Percentiles rank a stretch among this genome's conserved stretches.
These are phyloP conservation scores for Ploceus nigricollis DNA, from an alignment of 2,113 vertebrate species.

Conservation along the genomic window DNA sequence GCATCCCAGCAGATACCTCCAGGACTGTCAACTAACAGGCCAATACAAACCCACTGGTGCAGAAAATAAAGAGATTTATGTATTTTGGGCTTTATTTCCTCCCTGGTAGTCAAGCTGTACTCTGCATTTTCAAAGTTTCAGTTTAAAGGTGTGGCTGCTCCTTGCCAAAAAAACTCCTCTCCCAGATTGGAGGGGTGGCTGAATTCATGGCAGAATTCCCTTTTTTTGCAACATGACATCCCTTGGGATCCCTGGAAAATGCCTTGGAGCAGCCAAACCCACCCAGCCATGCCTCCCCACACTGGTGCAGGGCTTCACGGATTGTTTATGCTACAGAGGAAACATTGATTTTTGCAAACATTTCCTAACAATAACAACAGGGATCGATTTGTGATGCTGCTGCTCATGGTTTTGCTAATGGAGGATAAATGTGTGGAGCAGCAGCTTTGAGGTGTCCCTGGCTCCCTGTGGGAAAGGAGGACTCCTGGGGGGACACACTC, in stretches of 20 bases:
- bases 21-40: neutral
- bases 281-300: neutral
- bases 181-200: neutral
- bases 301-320: rapidly evolving
- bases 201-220: neutral
- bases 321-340: neutral
- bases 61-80: constrained; percentile 46
- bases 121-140: neutral
- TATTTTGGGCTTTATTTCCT: neutral
- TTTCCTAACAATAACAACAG: neutral
- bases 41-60: neutral
- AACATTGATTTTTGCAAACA: neutral
- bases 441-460: neutral
- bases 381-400: neutral
- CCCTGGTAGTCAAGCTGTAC: neutral
- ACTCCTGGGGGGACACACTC: neutral
- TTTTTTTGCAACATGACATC: neutral
- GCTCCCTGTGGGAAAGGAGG: neutral
- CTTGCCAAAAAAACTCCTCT: neutral
- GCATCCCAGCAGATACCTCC: constrained; percentile 1
- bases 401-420: neutral
- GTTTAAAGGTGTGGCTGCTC: neutral
- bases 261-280: neutral
- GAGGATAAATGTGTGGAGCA: neutral
- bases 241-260: neutral